phyloP scores from a whole-genome alignment of 2,113 vertebrate species.

The Regulus satrapa region DNA sequence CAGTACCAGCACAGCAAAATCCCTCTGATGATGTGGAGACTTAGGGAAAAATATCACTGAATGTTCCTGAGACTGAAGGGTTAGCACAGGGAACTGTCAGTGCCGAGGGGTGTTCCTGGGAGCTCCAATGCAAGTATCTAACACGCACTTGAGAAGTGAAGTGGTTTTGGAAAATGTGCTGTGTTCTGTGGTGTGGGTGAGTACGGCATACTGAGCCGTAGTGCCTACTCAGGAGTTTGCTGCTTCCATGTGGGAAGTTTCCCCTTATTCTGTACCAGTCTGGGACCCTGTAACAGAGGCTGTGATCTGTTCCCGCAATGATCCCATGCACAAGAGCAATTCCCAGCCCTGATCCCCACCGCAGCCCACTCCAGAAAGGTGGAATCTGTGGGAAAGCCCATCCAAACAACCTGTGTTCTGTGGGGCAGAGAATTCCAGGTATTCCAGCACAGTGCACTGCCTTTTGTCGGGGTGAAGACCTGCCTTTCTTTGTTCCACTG shows the following conservation, averaged over 20 bases:
- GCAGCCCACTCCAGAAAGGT: background rate
- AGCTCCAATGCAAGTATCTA: background rate
- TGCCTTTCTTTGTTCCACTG: slow-evolving; percentile 58
- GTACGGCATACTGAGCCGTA: too few species aligned
- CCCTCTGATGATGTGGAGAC: background rate
- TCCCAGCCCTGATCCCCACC: background rate
- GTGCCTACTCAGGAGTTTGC: background rate
- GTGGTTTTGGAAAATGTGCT: background rate
- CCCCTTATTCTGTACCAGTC: background rate
- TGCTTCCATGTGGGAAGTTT: background rate
- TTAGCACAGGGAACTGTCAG: background rate
- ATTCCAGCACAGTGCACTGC: background rate
- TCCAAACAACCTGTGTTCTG: background rate
- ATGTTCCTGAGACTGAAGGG: background rate
- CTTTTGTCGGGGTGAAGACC: slow-evolving; percentile 53
- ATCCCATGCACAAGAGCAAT: background rate
- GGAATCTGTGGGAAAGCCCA: background rate
- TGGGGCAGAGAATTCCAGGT: slow-evolving; percentile 47
- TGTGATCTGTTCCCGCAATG: background rate
- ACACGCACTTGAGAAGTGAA: background rate
- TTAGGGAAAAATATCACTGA: too few species aligned
- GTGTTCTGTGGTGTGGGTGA: background rate
- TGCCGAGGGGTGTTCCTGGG: background rate
- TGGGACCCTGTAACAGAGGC: background rate
- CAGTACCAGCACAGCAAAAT: background rate